These are phyloP conservation scores for Apodemus speciosus DNA, from an alignment of 2,113 vertebrate species.

Conservation along the genomic window DNA sequence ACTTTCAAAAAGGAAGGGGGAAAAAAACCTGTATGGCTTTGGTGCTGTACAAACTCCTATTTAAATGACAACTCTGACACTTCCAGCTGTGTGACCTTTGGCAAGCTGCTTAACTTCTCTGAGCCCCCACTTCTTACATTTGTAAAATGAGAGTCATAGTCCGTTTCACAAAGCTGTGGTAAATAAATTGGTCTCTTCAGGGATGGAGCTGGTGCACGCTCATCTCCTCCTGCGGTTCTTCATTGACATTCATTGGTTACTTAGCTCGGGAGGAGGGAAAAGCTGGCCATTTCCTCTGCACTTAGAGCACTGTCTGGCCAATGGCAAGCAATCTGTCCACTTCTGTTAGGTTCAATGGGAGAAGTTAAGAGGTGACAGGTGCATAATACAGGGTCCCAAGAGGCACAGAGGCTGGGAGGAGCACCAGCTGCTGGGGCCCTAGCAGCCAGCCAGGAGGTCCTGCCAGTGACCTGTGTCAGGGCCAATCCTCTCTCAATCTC, in stretches of 20 bases:
- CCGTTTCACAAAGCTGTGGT: neutral
- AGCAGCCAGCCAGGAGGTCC: neutral
- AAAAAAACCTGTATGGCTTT: neutral
- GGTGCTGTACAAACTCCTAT: neutral
- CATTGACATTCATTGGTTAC: neutral
- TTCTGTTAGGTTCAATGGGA: slow-evolving; percentile 9
- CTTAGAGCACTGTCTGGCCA: neutral
- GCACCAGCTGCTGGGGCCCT: neutral
- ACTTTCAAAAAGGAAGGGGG: neutral
- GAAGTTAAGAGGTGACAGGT: slow-evolving; percentile 49
- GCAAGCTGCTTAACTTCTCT: slow-evolving; percentile 7
- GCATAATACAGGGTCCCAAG: neutral
- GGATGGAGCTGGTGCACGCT: neutral
- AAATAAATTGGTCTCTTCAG: neutral
- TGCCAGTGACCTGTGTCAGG: neutral
- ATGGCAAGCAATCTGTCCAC: neutral
- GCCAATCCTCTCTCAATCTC: neutral
- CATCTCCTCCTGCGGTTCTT: neutral
- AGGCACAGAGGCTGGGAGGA: neutral
- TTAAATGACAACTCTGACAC: neutral
- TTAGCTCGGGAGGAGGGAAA: neutral
- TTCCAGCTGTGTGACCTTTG: neutral
- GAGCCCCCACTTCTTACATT: neutral
- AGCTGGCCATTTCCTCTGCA: neutral
- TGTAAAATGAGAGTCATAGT: neutral